These are phyloP conservation scores for Chrysolina haemoptera DNA, from an alignment of 2,888 invertebrate species.

Conservation along the genomic window DNA sequence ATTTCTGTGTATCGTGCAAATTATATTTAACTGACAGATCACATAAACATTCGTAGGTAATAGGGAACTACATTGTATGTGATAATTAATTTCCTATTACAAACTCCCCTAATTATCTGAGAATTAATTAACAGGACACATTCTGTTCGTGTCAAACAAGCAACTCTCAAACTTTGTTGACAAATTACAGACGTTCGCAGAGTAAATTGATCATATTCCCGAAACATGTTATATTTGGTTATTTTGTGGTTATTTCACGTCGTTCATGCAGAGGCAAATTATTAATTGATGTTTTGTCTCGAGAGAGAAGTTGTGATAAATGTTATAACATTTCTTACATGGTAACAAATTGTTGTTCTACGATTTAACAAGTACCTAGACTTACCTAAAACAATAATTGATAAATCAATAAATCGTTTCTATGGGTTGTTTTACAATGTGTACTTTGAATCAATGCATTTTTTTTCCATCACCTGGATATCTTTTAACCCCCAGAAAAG, in stretches of 20 bases:
- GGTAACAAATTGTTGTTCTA: too few relatives aligned
- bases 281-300: not conserved
- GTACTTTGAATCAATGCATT: too few relatives aligned
- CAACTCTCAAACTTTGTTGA: constrained; percentile 4
- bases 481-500: too few relatives aligned
- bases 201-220: constrained; percentile 8
- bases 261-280: not conserved
- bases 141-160: constrained; percentile 10
- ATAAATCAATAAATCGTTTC: too few relatives aligned
- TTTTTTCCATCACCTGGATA: too few relatives aligned
- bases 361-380: too few relatives aligned
- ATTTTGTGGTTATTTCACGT: not conserved
- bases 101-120: constrained; percentile 17
- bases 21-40: not conserved
- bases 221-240: not conserved
- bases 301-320: not conserved
- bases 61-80: constrained; percentile 1
- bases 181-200: constrained; percentile 15
- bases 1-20: too few relatives aligned
- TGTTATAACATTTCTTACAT: not conserved
- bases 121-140: constrained; percentile 22
- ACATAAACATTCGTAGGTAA: not conserved
- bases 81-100: constrained; percentile 3
- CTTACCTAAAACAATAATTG: too few relatives aligned
- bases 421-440: too few relatives aligned